A percentile compares a stretch with the other conserved stretches of the same genome.
Evolutionary conservation across 2,797 vertebrate genomes (phyloP).

Genomic region (Coccyzus lansbergi): DNA sequence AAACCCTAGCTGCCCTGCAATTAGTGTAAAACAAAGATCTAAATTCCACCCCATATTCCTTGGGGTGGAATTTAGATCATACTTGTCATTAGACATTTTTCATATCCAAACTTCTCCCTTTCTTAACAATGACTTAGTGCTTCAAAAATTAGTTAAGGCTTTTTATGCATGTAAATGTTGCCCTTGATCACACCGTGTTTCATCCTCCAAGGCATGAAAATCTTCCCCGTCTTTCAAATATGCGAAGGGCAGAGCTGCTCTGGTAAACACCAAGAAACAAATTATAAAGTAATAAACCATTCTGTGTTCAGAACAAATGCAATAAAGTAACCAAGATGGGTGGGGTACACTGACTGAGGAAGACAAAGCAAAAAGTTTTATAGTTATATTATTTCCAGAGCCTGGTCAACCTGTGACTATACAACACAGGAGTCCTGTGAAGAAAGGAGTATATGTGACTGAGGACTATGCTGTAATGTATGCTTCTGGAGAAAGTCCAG

Average conservation of each 20-base stretch:
- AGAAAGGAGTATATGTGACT: neutral
- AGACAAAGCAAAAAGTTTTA: neutral
- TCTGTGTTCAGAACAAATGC: neutral
- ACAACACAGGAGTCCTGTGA: neutral
- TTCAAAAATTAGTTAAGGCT: conserved; percentile 12
- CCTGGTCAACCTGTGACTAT: neutral
- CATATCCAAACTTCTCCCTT: conserved; percentile 36
- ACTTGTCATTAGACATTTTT: conserved; percentile 54
- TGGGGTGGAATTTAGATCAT: conserved; percentile 45
- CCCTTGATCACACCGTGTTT: conserved; percentile 7
- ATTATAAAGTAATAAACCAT: neutral
- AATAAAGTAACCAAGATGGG: neutral
- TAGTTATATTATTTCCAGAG: neutral
- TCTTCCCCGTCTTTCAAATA: conserved; percentile 13
- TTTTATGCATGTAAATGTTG: neutral
- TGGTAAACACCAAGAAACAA: conserved; percentile 1
- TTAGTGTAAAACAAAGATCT: conserved; percentile 39
- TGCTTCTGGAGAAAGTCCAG: too few relatives aligned
- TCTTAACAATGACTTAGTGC: conserved; percentile 23
- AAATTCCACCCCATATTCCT: conserved; percentile 55
- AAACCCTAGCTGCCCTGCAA: neutral
- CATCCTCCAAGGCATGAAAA: conserved; percentile 27
- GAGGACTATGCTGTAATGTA: neutral
- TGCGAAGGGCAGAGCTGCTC: neutral
- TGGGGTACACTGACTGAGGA: neutral